These are phyloP conservation scores for Tursiops truncatus DNA, from an alignment of 2,113 vertebrate genomes.

Conservation along the genomic window DNA sequence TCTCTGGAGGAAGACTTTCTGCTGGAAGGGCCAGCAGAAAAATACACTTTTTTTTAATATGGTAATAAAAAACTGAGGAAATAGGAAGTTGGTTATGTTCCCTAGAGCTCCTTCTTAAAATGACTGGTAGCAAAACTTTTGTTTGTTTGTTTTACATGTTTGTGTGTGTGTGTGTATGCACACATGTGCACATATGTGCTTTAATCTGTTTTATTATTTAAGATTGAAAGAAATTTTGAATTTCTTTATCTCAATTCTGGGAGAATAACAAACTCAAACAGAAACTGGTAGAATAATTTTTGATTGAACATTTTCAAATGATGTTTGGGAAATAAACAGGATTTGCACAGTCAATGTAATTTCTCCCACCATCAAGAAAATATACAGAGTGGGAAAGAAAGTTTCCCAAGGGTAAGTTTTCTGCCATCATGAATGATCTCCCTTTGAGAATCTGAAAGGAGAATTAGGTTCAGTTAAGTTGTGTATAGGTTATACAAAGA, in stretches of 20 bases:
- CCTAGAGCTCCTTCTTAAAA: background rate
- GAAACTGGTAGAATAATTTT: background rate
- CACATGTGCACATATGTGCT: accelerated
- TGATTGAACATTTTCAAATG: background rate
- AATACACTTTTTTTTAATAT: background rate
- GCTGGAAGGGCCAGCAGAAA: background rate
- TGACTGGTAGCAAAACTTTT: background rate
- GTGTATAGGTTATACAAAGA: conserved; percentile 38
- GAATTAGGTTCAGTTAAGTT: conserved; percentile 47
- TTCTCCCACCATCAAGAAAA: background rate
- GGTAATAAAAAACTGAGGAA: background rate
- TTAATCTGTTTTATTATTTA: background rate
- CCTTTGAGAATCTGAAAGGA: background rate
- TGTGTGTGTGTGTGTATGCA: background rate
- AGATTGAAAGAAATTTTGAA: background rate
- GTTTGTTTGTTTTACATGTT: background rate
- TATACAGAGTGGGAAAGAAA: background rate
- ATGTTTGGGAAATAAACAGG: background rate
- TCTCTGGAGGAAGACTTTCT: background rate
- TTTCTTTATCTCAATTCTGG: background rate
- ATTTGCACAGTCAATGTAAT: background rate
- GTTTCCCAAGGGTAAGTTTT: conserved; percentile 12
- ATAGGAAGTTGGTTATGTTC: background rate
- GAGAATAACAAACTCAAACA: background rate
- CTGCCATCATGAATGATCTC: background rate